Conservation (phyloP, 2,113 vertebrate genomes). For the Oreochromis spilurus region DNA sequence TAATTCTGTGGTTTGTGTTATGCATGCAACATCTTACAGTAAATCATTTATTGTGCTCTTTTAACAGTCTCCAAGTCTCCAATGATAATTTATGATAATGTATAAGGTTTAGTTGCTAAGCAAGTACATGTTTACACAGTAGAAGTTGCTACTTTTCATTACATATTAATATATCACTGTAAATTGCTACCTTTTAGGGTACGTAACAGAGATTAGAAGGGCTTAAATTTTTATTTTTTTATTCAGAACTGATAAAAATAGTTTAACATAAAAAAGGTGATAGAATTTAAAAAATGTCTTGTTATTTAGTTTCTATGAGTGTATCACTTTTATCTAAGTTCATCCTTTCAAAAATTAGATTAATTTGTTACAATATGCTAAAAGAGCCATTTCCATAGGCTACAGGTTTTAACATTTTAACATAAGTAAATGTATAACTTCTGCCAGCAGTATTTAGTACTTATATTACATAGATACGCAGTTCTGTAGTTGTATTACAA, state of each 20-base stretch:
- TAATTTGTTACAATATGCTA: no score
- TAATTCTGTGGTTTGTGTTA: neutral
- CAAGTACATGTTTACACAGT: neutral
- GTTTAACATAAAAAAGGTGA: no score
- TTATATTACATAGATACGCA: no score
- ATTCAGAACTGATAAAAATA: neutral
- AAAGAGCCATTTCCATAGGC: fast-evolving
- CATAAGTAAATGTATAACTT: no score
- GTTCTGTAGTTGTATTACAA: no score
- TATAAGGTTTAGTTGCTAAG: neutral
- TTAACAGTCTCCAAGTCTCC: neutral
- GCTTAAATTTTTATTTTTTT: neutral
- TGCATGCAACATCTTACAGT: neutral
- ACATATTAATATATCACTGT: neutral
- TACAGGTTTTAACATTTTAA: no score
- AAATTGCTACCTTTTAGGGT: neutral
- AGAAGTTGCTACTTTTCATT: neutral
- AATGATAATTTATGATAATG: neutral
- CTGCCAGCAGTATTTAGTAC: no score
- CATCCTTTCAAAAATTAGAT: no score
- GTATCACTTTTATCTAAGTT: no score
- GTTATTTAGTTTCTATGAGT: no score
- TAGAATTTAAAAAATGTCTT: no score
- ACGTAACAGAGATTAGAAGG: neutral
- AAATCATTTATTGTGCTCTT: neutral